Evolutionary conservation across 2,113 vertebrate species (phyloP), one percentile per base, ranked within the genome.

Genomic region (Rhagologus leucostigma): DNA sequence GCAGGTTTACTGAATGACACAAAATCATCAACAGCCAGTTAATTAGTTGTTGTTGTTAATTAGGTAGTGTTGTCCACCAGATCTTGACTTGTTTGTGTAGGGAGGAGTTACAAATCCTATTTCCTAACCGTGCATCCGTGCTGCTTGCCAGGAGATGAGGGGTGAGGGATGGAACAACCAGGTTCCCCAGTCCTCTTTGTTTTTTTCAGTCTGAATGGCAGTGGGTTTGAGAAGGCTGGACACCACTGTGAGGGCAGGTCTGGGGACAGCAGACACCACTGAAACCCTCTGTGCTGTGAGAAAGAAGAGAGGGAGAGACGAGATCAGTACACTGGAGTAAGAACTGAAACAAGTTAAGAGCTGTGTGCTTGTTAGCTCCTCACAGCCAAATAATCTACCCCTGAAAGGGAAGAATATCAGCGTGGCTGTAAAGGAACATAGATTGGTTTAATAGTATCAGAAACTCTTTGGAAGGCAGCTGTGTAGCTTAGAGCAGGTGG

Each of bases 281-380:
- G 0, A 80, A 84, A 55, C 14, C 30, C 65, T 30, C 74, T 17
- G 46, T 8, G 44, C 32, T 30, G 46, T 5, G 83, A 73, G 86
- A 57, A n/a, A 55, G 60, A 35, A 22, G 59, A 77, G 49, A 63
- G 19, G 63, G 21, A 62, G 81, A 32, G 9, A 76, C 0, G 0
- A 56, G 84, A 82, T 69, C 89, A 47, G 7, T 15, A 6, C 77
- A n/a, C 15, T 44, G 13, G 63, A 69, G 89, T 7, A 41, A 89
- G 79, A 92, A 91, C 3, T 91, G 94, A 97, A 96, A 96, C 89
- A 95, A 96, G 88, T 95, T 90, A 93, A 95, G 94, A 97, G 86
- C 94, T 81, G 16, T 20, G 69, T 63, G 93, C 94, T 89, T 95
- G 85, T 96, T 96, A 95, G 89, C 84, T 71, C 84, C 87, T 93